phyloP scores from a whole-genome alignment of 2,113 vertebrate genomes.

The Oreochromis tanganicae region DNA sequence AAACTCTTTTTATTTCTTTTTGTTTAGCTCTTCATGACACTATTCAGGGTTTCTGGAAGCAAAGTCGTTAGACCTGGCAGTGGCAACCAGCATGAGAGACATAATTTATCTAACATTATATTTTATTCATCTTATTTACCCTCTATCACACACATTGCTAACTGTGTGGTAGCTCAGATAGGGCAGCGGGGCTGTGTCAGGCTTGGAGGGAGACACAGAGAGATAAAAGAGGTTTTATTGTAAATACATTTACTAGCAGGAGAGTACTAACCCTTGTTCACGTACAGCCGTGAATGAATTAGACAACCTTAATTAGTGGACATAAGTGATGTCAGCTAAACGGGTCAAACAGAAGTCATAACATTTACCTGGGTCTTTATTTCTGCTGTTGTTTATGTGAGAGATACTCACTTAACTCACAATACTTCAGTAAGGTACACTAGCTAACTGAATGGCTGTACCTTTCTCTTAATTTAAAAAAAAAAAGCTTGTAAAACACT shows the following conservation, averaged over 20 bases:
- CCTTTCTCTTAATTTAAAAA: neutral
- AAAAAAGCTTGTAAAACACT: neutral
- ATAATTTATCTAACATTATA: neutral
- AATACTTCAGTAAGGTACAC: neutral
- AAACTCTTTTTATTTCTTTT: neutral
- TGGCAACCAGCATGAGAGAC: neutral
- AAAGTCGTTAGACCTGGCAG: neutral
- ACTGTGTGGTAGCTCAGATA: neutral
- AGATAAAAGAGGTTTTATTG: neutral
- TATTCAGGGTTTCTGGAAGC: neutral
- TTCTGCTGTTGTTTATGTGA: neutral
- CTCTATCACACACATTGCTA: neutral
- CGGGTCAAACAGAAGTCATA: neutral
- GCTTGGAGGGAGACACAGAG: neutral
- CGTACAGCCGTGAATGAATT: neutral
- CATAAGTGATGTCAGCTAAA: neutral
- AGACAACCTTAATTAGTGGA: neutral
- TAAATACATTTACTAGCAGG: neutral
- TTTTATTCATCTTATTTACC: neutral
- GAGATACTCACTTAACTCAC: neutral
- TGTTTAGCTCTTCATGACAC: neutral
- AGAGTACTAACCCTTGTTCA: neutral
- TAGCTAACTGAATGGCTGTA: neutral
- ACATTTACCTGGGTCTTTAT: neutral
- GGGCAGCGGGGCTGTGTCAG: neutral